These are phyloP conservation scores for Galago senegalensis DNA, from an alignment of 2,797 vertebrate species.

Conservation along the genomic window DNA sequence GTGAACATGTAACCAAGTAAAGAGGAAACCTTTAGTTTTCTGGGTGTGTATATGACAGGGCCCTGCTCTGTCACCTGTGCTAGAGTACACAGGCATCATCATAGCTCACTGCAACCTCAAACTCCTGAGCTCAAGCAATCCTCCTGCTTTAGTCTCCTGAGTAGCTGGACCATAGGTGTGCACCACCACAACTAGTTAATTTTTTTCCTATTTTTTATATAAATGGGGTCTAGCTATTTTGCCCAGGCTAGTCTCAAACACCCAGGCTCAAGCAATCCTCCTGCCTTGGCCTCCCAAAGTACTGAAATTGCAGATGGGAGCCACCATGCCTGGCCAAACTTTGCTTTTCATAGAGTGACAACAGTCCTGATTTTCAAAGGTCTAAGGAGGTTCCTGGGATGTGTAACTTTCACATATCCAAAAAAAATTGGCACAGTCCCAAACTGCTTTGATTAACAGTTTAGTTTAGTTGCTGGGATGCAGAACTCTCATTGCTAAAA, in stretches of 20 bases:
- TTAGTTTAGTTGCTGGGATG: background rate
- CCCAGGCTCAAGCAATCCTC: background rate
- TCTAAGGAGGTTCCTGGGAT: background rate
- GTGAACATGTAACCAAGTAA: rapidly evolving
- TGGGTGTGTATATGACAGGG: background rate
- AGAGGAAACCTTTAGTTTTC: background rate
- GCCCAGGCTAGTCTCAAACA: background rate
- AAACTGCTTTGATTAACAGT: background rate
- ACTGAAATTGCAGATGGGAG: background rate
- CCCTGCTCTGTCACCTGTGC: background rate
- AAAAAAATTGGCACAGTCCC: background rate
- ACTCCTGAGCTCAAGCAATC: background rate
- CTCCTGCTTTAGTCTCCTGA: background rate
- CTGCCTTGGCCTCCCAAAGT: background rate
- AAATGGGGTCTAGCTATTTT: background rate
- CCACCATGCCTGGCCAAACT: background rate
- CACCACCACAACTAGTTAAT: background rate
- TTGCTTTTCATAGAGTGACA: background rate
- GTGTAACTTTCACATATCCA: background rate
- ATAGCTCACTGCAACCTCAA: background rate
- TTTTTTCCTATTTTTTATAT: background rate
- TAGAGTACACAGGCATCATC: background rate
- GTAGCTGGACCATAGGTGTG: background rate
- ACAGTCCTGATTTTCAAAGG: background rate
- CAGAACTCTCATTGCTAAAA: background rate